Evolutionary conservation across 2,113 vertebrate genomes (phyloP).

Genomic region (Passer domesticus): DNA sequence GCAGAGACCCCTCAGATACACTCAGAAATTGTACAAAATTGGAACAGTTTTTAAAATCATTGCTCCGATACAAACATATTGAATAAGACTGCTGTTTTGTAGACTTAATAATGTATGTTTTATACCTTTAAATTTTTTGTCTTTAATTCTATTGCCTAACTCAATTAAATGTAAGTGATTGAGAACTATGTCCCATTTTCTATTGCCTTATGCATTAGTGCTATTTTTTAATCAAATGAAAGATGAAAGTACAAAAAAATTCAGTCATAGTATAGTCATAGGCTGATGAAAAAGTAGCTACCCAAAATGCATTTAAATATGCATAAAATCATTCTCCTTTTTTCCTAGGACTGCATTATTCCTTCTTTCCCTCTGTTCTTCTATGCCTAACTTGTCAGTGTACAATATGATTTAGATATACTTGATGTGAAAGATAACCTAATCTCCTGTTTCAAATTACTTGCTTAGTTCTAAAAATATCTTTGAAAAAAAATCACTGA

Average conservation of each 20-base stretch:
- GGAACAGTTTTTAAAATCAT: not conserved
- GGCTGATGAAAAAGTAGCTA: not conserved
- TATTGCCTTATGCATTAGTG: not conserved
- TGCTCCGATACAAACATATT: not conserved
- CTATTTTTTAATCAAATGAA: not conserved
- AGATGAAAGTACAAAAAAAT: not conserved
- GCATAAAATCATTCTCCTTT: not conserved
- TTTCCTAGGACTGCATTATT: not conserved
- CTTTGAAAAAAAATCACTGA: not conserved
- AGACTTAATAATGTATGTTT: not conserved
- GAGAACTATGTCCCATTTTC: not conserved
- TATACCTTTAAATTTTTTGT: not conserved
- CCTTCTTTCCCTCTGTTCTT: not conserved
- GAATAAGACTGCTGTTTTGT: not conserved
- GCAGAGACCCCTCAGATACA: not conserved
- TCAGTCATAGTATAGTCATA: not conserved
- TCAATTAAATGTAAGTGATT: not conserved
- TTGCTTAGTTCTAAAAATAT: not conserved
- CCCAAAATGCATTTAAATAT: not conserved
- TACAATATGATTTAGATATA: not conserved
- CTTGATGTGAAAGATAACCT: not conserved
- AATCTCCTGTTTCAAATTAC: not conserved
- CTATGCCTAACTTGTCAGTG: not conserved
- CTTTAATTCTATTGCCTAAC: not conserved
- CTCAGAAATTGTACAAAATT: not conserved